A percentile compares a stretch with the other conserved stretches of the same genome.
These are phyloP conservation scores for Brachionus sp. DNA, from an alignment of 1,140 invertebrate species.

Conservation along the genomic window DNA sequence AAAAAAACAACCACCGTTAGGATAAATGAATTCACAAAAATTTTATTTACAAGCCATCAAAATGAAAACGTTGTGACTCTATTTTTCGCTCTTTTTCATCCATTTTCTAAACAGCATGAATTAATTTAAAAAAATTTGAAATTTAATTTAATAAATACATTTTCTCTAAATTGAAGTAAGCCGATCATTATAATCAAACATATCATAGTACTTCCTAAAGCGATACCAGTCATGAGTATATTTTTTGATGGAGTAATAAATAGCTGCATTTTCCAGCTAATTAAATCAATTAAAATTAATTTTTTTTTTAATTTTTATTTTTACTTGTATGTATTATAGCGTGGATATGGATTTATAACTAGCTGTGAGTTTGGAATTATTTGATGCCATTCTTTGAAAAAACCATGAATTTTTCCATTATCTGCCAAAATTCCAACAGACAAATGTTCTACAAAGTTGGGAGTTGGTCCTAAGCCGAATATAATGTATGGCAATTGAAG, in stretches of 20 bases:
- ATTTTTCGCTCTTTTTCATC: slow-evolving; percentile 82
- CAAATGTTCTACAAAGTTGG: slow-evolving; percentile 90
- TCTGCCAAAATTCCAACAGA: slow-evolving; percentile 70
- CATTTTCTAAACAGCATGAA: slow-evolving; percentile 63
- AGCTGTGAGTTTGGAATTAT: slow-evolving; percentile 97
- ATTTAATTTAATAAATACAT: slow-evolving; percentile 54
- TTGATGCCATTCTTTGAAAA: slow-evolving; percentile 70
- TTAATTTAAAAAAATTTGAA: neutral
- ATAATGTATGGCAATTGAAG: slow-evolving; percentile 87
- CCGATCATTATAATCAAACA: slow-evolving; percentile 79
- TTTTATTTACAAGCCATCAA: slow-evolving; percentile 64
- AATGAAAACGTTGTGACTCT: slow-evolving; percentile 80
- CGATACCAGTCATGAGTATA: slow-evolving; percentile 83
- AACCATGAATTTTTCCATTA: neutral
- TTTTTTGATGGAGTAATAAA: slow-evolving; percentile 93
- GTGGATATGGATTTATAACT: slow-evolving; percentile 83
- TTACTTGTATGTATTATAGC: slow-evolving; percentile 67
- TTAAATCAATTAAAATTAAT: neutral
- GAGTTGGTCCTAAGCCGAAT: slow-evolving; percentile 89
- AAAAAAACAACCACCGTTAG: slow-evolving; percentile 7
- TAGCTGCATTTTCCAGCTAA: slow-evolving; percentile 80
- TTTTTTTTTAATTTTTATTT: neutral
- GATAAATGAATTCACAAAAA: neutral
- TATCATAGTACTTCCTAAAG: slow-evolving; percentile 78
- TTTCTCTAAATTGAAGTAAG: slow-evolving; percentile 86